Evolutionary conservation across 2,888 invertebrate species (phyloP), one percentile per base, ranked within the genome.

Genomic region (Meteorus cinctellus): DNA sequence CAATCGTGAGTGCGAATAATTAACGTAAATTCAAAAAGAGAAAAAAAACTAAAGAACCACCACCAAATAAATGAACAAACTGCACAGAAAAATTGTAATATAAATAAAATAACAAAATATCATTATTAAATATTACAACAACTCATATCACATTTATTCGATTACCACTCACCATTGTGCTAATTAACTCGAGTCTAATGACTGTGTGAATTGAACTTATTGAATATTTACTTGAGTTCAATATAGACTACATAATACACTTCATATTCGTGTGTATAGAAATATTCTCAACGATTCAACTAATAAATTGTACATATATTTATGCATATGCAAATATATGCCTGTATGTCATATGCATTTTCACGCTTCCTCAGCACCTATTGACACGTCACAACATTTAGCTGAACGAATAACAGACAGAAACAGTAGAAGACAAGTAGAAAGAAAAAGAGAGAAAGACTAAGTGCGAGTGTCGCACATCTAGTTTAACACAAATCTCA

Each of bases 401-500:
- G 19, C 19, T 4, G 0, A 19, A 55, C 19, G 10, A 19, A 55
- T 55, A 8, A 24, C 55, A 48, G 48, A n/a, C 4, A 48, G n/a
- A 48, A 48, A 48, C n/a, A 48, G 4, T 16, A 2, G 2, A 5
- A 16, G 48, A 65, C n/a, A 19, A 48, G 14, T 24, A 55, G 34
- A 34, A 8, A 34, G 34, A 6, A 6, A 8, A 34, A 34, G 34
- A 34, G 34, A 68, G 55, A 69, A 55, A 51, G 55, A 69, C 24
- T 2, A 55, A 55, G 48, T 14, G 16, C 12, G 68, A 68, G 74
- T 80, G 81, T 82, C 77, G 81, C 78, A 83, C 82, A 82, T 81
- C 81, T 85, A 84, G 82, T 86, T 86, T 82, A 85, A 86, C 83
- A 81, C 83, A 82, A 86, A 86, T 86, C 85, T 85, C 77, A 55